Percentiles rank a stretch among this genome's conserved stretches.
Evolutionary conservation across 2,113 vertebrate genomes (phyloP).

Genomic region (Tetraodon nigroviridis): DNA sequence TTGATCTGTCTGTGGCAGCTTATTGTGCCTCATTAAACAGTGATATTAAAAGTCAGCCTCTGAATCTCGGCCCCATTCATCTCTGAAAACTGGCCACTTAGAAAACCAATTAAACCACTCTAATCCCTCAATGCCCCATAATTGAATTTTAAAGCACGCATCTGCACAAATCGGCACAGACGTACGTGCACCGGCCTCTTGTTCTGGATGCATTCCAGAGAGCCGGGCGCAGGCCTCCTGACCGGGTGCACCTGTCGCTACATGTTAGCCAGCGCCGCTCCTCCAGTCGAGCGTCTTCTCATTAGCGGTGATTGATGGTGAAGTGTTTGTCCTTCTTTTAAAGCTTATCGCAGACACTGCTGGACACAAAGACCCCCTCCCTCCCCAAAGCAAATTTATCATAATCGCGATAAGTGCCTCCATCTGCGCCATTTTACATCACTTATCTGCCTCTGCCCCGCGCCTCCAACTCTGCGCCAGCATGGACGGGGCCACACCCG

Average conservation of each 20-base stretch:
- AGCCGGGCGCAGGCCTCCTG: slow-evolving; percentile 30
- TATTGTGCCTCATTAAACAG: slow-evolving; percentile 69
- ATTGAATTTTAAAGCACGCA: slow-evolving; percentile 68
- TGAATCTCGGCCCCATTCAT: slow-evolving; percentile 68
- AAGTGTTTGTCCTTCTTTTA: slow-evolving; percentile 62
- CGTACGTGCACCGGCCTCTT: slow-evolving; percentile 11
- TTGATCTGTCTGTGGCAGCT: slow-evolving; percentile 59
- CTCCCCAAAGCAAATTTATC: slow-evolving; percentile 61
- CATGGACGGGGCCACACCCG: slow-evolving; percentile 52
- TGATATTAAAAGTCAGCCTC: slow-evolving; percentile 69
- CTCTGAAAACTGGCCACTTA: slow-evolving; percentile 70
- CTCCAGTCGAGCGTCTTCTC: slow-evolving; percentile 47
- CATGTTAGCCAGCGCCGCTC: slow-evolving; percentile 14
- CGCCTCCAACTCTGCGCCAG: slow-evolving; percentile 45
- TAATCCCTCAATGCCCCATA: slow-evolving; percentile 71
- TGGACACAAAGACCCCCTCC: slow-evolving; percentile 21
- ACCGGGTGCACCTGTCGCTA: slow-evolving; percentile 32
- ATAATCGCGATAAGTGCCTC: slow-evolving; percentile 58
- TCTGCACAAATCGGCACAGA: slow-evolving; percentile 12
- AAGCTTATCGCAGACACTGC: slow-evolving; percentile 18
- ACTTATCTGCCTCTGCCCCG: slow-evolving; percentile 44
- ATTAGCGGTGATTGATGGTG: slow-evolving; percentile 68
- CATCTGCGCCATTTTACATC: slow-evolving; percentile 63
- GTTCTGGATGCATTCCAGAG: slow-evolving; percentile 39
- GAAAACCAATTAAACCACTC: slow-evolving; percentile 76